Percentiles rank a stretch among this genome's conserved stretches.
These are phyloP conservation scores for Herpailurus yagouaroundi DNA, from an alignment of 2,113 vertebrate species.

Conservation along the genomic window DNA sequence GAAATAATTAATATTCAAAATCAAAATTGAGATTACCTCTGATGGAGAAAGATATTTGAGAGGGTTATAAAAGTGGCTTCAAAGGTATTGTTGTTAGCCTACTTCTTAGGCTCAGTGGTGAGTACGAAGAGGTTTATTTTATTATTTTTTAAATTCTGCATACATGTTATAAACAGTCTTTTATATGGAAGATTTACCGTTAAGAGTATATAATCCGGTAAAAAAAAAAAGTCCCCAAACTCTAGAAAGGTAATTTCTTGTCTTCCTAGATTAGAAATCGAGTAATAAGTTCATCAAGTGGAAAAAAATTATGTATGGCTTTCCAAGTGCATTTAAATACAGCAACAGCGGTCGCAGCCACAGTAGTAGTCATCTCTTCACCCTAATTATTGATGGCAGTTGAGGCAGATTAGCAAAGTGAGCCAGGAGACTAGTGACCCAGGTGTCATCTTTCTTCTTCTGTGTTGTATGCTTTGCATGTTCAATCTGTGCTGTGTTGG, in stretches of 20 bases:
- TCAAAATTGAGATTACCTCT: neutral
- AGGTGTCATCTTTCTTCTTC: slow-evolving; percentile 46
- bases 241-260: slow-evolving; percentile 54
- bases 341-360: neutral
- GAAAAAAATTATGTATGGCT: slow-evolving; percentile 11
- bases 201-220: neutral
- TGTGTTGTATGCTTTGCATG: slow-evolving; percentile 44
- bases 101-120: neutral
- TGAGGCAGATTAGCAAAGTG: slow-evolving; percentile 72
- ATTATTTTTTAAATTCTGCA: neutral
- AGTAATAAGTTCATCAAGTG: slow-evolving; percentile 40
- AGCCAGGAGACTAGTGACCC: slow-evolving; percentile 57
- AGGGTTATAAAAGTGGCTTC: neutral
- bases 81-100: neutral
- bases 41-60: neutral
- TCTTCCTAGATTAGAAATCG: slow-evolving; percentile 44
- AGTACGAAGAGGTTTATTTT: neutral
- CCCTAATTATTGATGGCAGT: slow-evolving; percentile 53
- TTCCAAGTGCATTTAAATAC: neutral
- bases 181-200: neutral
- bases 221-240: neutral
- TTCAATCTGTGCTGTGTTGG: slow-evolving; percentile 51
- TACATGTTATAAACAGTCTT: neutral
- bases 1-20: neutral
- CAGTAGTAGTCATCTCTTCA: neutral